Conservation (phyloP, 37 sponge, comb jelly and placozoan genomes). For the Dysidea cf. avara region DNA sequence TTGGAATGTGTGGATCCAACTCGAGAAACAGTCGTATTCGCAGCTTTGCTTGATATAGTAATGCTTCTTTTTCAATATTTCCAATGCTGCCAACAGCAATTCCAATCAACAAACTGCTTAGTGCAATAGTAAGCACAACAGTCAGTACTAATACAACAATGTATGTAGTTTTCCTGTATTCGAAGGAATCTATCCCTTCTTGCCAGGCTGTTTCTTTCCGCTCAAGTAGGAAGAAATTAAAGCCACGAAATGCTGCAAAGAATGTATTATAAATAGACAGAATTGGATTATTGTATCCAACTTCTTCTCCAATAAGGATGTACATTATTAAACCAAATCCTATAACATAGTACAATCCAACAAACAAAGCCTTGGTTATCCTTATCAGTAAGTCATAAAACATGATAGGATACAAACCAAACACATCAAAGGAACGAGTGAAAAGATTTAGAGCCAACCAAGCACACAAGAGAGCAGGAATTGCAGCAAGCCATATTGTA, state of each 20-base stretch:
- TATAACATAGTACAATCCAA: constrained; percentile 52
- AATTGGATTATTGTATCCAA: constrained; percentile 24
- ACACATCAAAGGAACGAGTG: constrained; percentile 66
- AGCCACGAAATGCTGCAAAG: constrained; percentile 61
- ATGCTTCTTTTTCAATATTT: constrained; percentile 59
- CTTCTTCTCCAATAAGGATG: constrained; percentile 52
- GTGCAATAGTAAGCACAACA: constrained; percentile 65
- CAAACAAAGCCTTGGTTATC: constrained; percentile 48
- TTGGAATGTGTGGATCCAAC: constrained; percentile 43
- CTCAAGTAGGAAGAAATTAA: constrained; percentile 47
- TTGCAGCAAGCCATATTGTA: constrained; percentile 62
- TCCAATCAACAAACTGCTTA: constrained; percentile 88
- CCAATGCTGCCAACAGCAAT: constrained; percentile 92
- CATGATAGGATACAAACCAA: constrained; percentile 91
- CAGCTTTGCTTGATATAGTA: constrained; percentile 30
- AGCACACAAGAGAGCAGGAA: constrained; percentile 66
- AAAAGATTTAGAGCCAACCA: constrained; percentile 77
- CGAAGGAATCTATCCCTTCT: constrained; percentile 26
- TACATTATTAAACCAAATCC: constrained; percentile 79
- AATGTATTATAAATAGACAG: constrained; percentile 70
- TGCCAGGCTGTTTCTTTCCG: too few relatives aligned
- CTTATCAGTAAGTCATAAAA: constrained; percentile 69
- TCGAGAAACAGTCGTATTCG: constrained; percentile 31
- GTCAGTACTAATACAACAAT: constrained; percentile 62
- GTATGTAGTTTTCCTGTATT: constrained; percentile 37